Evolutionary conservation across 2,113 vertebrate species (phyloP).

Genomic region (Chiloscyllium plagiosum): DNA sequence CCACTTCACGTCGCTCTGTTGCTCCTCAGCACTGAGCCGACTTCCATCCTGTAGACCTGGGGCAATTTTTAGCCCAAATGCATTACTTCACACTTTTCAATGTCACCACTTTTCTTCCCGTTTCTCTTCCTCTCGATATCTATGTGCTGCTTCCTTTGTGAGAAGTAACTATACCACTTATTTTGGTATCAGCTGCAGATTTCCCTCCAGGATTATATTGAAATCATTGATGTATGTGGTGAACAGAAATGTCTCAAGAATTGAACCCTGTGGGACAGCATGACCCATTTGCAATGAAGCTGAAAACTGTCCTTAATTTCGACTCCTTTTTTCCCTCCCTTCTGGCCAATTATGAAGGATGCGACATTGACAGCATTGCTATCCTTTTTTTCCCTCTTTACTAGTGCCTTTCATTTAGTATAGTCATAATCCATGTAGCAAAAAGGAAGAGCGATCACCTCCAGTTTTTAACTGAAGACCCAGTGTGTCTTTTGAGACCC

Average conservation of each 20-base stretch:
- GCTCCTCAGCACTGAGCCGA: background rate
- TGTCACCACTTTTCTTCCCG: background rate
- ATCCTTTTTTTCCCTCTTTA: background rate
- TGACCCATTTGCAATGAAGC: conserved; percentile 31
- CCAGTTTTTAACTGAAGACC: background rate
- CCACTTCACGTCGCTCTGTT: background rate
- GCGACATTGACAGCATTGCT: background rate
- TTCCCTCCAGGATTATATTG: background rate
- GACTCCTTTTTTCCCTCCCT: background rate
- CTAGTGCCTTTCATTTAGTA: background rate
- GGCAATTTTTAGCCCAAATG: background rate
- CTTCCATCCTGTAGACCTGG: background rate
- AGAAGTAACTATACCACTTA: conserved; percentile 30
- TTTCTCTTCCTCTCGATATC: background rate
- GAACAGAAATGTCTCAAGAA: conserved; percentile 30
- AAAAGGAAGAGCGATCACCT: background rate
- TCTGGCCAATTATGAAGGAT: conserved; percentile 31
- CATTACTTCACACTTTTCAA: background rate
- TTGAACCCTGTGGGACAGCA: conserved; percentile 16
- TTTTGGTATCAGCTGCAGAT: conserved; percentile 15
- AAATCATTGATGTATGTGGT: conserved; percentile 32
- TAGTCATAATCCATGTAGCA: background rate
- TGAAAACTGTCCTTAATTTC: conserved; percentile 23
- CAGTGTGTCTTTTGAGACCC: background rate
- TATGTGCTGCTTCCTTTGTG: background rate